Percentiles rank a stretch among this genome's conserved stretches.
These are phyloP conservation scores for Tragelaphus strepsiceros DNA, from an alignment of 2,113 vertebrate genomes.

Conservation along the genomic window DNA sequence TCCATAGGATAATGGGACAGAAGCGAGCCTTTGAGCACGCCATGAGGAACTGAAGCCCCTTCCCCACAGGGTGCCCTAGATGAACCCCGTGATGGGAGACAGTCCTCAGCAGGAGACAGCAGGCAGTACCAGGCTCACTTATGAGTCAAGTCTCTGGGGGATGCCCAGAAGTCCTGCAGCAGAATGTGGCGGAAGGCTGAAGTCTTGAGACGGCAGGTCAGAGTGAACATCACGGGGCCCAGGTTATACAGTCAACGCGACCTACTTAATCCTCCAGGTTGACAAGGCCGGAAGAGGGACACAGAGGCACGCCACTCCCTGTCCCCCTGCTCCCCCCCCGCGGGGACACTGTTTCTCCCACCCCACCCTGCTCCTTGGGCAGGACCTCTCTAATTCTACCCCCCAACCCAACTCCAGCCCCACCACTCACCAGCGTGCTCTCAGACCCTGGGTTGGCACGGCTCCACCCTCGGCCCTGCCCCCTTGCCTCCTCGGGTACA, in stretches of 20 bases:
- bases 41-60: not conserved
- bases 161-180: not conserved
- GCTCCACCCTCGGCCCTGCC: not conserved
- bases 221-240: not conserved
- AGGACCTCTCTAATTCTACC: not conserved
- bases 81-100: fast-evolving
- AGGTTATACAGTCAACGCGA: fast-evolving
- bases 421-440: not conserved
- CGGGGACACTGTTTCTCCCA: not conserved
- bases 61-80: not conserved
- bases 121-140: not conserved
- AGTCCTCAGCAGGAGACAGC: not conserved
- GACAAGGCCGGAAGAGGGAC: not conserved
- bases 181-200: not conserved
- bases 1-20: not conserved
- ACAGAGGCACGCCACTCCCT: fast-evolving
- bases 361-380: not conserved
- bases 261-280: not conserved
- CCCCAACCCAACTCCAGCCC: too few species aligned
- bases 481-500: not conserved
- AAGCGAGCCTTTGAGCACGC: fast-evolving
- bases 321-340: not conserved
- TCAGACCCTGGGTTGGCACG: not conserved
- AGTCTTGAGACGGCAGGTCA: not conserved
- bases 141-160: too few species aligned